phyloP scores from a whole-genome alignment of 92 coral and sea anemone genomes.

The Zoanthus sociatus region DNA sequence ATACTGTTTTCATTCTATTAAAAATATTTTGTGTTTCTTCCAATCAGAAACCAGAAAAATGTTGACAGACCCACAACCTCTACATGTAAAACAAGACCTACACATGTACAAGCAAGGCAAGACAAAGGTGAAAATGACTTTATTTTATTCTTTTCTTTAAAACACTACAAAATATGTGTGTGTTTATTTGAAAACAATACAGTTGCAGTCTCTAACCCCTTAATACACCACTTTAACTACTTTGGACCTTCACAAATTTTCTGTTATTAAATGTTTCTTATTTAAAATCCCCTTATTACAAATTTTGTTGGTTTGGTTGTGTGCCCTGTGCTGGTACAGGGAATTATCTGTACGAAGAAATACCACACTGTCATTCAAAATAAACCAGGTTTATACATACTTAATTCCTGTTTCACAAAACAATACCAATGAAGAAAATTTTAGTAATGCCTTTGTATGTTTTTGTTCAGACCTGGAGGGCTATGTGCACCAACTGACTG shows the following conservation, averaged over 20 bases:
- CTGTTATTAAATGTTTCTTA: conserved; percentile 17
- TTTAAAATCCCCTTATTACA: conserved; percentile 13
- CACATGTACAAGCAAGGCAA: conserved; percentile 28
- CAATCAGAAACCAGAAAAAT: conserved; percentile 16
- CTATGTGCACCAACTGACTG: conserved; percentile 37
- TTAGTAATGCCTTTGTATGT: conserved; percentile 34
- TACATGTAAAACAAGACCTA: conserved; percentile 23
- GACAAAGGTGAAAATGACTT: conserved; percentile 25
- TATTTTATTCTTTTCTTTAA: conserved; percentile 1
- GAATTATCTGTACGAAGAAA: conserved; percentile 8
- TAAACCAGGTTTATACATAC: conserved; percentile 19
- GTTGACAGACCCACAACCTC: conserved; percentile 27
- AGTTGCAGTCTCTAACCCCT: conserved; percentile 2
- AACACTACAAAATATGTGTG: neutral
- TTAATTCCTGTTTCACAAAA: conserved; percentile 33
- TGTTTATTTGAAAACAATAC: neutral
- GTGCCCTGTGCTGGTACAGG: conserved; percentile 31
- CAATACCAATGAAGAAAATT: conserved; percentile 38
- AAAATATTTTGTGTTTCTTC: conserved; percentile 6
- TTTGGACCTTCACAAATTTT: conserved; percentile 25
- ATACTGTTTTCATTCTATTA: conserved; percentile 8
- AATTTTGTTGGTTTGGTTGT: conserved; percentile 14
- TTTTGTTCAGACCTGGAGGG: conserved; percentile 37
- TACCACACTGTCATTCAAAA: neutral
- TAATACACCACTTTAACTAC: conserved; percentile 19